Evolutionary conservation across 2,113 vertebrate genomes (phyloP).

Genomic region (Origma solitaria): DNA sequence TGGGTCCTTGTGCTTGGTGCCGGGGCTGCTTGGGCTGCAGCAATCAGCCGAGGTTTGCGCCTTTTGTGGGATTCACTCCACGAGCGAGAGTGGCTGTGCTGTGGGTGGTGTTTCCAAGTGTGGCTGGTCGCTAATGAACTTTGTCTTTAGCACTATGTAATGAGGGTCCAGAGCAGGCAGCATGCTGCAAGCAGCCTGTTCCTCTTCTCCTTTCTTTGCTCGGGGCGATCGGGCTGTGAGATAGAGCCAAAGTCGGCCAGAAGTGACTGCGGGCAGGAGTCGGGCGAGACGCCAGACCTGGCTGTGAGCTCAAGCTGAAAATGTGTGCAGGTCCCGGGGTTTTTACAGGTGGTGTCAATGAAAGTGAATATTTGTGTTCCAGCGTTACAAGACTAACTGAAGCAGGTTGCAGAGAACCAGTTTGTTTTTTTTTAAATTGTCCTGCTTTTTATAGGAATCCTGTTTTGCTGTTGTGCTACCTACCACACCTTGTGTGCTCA

Average conservation of each 20-base stretch:
- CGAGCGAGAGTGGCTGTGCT: accelerated
- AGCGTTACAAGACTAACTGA: not conserved
- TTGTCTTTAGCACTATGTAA: not conserved
- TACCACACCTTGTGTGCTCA: not conserved
- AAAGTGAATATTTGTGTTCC: not conserved
- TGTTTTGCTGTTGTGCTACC: accelerated
- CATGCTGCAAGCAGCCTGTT: not conserved
- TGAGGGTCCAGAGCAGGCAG: not conserved
- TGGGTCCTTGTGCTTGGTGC: not conserved
- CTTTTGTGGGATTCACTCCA: not conserved
- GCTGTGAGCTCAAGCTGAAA: not conserved
- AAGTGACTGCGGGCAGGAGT: not conserved
- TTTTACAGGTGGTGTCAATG: not conserved
- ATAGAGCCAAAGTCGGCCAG: not conserved
- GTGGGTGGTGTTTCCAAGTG: accelerated
- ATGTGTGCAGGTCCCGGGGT: not conserved
- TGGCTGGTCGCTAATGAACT: not conserved
- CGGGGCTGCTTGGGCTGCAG: not conserved
- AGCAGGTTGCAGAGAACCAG: not conserved
- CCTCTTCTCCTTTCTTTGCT: not conserved
- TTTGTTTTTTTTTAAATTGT: not conserved
- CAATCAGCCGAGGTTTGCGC: not conserved
- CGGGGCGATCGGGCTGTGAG: not conserved
- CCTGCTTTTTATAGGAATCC: not conserved
- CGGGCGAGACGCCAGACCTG: not conserved